Percentiles rank a stretch among this genome's conserved stretches.
phyloP scores from a whole-genome alignment of 2,888 invertebrate genomes.

The Archips crataeganus region DNA sequence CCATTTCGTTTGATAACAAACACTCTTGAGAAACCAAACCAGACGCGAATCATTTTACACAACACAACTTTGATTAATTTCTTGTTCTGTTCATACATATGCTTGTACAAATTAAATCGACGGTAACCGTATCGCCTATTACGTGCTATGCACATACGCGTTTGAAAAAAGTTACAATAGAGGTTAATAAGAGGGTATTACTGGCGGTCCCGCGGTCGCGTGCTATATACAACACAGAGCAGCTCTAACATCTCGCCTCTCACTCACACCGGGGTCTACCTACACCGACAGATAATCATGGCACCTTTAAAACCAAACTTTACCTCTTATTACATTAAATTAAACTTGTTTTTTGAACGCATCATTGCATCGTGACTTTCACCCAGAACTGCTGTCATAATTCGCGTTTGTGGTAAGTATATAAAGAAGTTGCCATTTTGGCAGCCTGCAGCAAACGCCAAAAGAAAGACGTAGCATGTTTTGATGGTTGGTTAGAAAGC shows the following conservation, averaged over 20 bases:
- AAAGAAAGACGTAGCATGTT: too few relatives aligned
- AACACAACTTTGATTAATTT: neutral
- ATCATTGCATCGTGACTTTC: too few relatives aligned
- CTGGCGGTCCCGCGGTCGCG: constrained; percentile 48
- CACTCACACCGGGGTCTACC: constrained; percentile 3
- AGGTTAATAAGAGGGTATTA: constrained; percentile 10
- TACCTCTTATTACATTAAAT: too few relatives aligned
- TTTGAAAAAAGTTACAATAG: neutral
- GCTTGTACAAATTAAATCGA: neutral
- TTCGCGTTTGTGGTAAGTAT: too few relatives aligned
- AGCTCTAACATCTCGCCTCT: constrained; percentile 12
- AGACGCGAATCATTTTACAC: too few relatives aligned
- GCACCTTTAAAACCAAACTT: constrained; percentile 22
- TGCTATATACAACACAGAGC: constrained; percentile 59
- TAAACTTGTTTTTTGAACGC: too few relatives aligned
- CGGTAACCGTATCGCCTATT: neutral
- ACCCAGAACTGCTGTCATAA: too few relatives aligned
- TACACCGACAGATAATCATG: constrained; percentile 1
- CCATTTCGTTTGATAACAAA: too few relatives aligned
- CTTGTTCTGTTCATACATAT: neutral
- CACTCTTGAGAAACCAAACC: too few relatives aligned
- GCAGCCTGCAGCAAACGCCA: too few relatives aligned
- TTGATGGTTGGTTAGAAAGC: too few relatives aligned
- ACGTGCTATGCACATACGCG: neutral
- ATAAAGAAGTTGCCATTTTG: too few relatives aligned